These are phyloP conservation scores for Callopanchax toddi DNA, from an alignment of 2,113 vertebrate genomes.

Conservation along the genomic window DNA sequence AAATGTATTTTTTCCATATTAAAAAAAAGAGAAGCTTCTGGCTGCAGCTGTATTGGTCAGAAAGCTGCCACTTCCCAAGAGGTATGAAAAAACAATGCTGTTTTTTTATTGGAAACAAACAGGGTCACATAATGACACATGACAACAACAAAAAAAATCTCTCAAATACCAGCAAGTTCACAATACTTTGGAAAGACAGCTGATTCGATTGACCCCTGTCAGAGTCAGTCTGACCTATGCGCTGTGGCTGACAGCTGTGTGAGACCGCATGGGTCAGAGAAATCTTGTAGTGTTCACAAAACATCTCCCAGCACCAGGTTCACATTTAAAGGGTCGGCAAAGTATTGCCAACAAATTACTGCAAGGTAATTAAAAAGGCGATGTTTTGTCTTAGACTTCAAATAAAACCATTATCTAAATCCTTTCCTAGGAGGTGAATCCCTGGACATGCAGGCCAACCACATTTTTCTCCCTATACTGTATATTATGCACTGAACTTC, in stretches of 20 bases:
- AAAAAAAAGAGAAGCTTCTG: constrained; percentile 32
- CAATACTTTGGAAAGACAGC: constrained; percentile 43
- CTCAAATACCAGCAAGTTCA: constrained; percentile 29
- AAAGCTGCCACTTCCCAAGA: constrained; percentile 57
- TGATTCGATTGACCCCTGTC: constrained; percentile 56
- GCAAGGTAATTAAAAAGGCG: neutral
- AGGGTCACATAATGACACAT: constrained; percentile 61
- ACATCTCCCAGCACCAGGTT: constrained; percentile 7
- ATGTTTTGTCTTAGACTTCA: no score
- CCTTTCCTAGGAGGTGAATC: no score
- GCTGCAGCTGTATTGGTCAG: constrained; percentile 73
- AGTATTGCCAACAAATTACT: no score
- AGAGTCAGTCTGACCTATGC: constrained; percentile 46
- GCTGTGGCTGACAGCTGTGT: constrained; percentile 28
- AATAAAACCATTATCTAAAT: no score
- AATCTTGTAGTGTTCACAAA: constrained; percentile 10
- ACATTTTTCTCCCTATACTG: no score
- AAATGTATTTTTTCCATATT: constrained; percentile 30
- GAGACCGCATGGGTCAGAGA: constrained; percentile 15
- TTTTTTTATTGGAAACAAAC: constrained; percentile 61
- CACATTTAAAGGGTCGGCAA: constrained; percentile 22
- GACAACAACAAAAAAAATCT: constrained; percentile 55
- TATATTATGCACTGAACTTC: no score
- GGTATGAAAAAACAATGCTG: constrained; percentile 44
- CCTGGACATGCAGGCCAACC: no score